A percentile compares a stretch with the other conserved stretches of the same genome.
Conservation (phyloP, 2,888 invertebrate species). For the Drosophila colorata region DNA sequence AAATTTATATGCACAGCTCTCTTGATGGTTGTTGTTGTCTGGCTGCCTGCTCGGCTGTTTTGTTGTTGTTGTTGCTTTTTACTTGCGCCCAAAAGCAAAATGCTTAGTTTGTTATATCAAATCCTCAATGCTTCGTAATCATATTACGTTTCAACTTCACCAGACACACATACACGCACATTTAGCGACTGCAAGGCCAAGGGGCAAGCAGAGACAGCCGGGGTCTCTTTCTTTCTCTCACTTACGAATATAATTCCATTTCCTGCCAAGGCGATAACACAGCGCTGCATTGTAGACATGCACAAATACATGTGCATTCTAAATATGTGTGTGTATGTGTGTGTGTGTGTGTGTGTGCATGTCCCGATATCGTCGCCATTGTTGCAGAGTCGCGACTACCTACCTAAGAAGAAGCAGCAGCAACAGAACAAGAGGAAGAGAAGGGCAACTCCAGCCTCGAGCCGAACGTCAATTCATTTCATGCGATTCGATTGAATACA, state of each 20-base stretch:
- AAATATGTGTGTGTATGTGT: neutral
- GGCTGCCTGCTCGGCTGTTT: constrained; percentile 27
- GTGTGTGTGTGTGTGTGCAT: constrained; percentile 35
- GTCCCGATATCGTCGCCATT: constrained; percentile 67
- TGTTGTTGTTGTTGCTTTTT: constrained; percentile 29
- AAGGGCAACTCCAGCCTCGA: constrained; percentile 36
- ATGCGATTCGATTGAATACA: constrained; percentile 65
- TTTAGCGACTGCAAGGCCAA: constrained; percentile 18
- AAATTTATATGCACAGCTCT: constrained; percentile 56
- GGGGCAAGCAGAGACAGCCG: constrained; percentile 22
- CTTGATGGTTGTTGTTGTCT: constrained; percentile 17
- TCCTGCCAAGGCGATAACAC: constrained; percentile 82
- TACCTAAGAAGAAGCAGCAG: constrained; percentile 35
- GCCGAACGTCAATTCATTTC: constrained; percentile 62
- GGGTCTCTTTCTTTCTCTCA: constrained; percentile 7
- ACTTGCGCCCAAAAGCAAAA: constrained; percentile 59
- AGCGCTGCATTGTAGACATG: constrained; percentile 49
- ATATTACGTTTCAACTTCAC: constrained; percentile 61
- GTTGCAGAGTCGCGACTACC: constrained; percentile 37
- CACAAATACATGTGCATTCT: constrained; percentile 20
- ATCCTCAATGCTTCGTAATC: constrained; percentile 65
- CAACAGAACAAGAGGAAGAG: constrained; percentile 10
- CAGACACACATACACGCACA: constrained; percentile 4
- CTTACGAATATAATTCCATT: constrained; percentile 80
- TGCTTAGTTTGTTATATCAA: constrained; percentile 73